Base-by-base conservation (phyloP, 2,113 vertebrate genomes). In the Nothoprocta pentlandii region DNA sequence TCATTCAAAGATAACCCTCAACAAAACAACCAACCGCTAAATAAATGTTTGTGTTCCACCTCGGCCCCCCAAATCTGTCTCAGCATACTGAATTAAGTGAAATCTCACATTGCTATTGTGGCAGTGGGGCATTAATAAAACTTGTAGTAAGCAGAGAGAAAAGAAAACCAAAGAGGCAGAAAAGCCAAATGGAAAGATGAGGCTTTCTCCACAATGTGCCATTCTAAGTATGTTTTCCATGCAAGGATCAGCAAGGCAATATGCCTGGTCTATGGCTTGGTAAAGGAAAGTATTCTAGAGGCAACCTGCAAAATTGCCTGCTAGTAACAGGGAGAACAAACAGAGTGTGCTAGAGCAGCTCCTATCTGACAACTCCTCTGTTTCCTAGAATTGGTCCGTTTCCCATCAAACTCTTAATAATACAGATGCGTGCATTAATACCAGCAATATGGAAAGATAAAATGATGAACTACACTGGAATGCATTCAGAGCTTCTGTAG, bases 51-150 rank as follows among this genome's bases (percentile, higher is more conserved):
- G 63, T 23, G 73, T 16, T 61, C n/a, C 14, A 41, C 0, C 61
- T 84, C 34, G 42, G 2, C 6, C 12, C 39, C 85, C 42, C 44
- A 62, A 87, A 74, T 58, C 23, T 70, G 19, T 9, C 42, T 74
- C 16, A 28, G 64, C 19, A 56, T 66, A 78, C 36, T 54, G 16
- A 68, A 61, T 21, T 79, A 81, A 62, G 64, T 51, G 69, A 84
- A 79, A 92, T 80, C 20, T 84, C 74, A 77, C 67, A 79, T 71
- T 76, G 36, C 56, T 83, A 21, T 41, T 46, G n/a, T 90, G 80
- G 32, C 68, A 74, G 81, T 11, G 19, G 12, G n/a, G 13, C 39
- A 59, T 84, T 69, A 82, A 83, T 85, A 73, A 77, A 95, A 39
- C 15, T 70, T 76, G 69, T 23, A 78, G 64, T 7, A 94, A 74